Evolutionary conservation across 2,888 invertebrate genomes (phyloP), one percentile per base, ranked within the genome.

Genomic region (Ophion costatus): DNA sequence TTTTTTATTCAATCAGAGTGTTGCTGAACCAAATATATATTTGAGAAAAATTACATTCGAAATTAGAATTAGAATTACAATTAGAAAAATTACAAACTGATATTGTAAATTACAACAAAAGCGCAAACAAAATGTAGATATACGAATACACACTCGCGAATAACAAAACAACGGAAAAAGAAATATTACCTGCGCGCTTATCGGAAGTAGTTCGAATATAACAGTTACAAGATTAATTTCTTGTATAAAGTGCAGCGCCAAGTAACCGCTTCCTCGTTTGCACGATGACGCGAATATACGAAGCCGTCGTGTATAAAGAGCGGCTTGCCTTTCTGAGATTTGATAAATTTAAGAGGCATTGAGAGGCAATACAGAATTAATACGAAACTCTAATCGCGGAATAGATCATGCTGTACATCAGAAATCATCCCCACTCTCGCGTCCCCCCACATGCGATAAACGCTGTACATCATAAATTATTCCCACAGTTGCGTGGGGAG

Each of bases 141-240:
- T 38, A 14, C 24, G 17, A 75, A 51, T 14, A 42, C 20, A 66
- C 33, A 20, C 63, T 63, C 74, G 61, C 63, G 51, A 59, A 45
- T 45, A 29, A 74, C 74, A 29, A 45, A 29, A 64, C 29, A 59
- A n/a, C 38, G 71, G 29, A 57, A 38, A 38, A 59, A 6, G 9
- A 42, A 20, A 6, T 42, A 42, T 24, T 57, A 57, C 71, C 71
- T 56, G 59, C 57, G 11, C 71, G 57, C 10, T 71, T 71, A 71
- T 71, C 57, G 7, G 57, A 71, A 29, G 71, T 57, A 71, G n/a
- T 71, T 57, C 71, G 71, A 71, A 71, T 71, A 29, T 71, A 71
- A 38, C 29, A 57, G 24, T 29, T 71, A 38, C 57, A 71, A n/a
- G n/a, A n/a, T n/a, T n/a, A n/a, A n/a, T n/a, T n/a, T n/a, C n/a